These are phyloP conservation scores for Megalops atlanticus DNA, from an alignment of 2,113 vertebrate genomes.

Conservation along the genomic window DNA sequence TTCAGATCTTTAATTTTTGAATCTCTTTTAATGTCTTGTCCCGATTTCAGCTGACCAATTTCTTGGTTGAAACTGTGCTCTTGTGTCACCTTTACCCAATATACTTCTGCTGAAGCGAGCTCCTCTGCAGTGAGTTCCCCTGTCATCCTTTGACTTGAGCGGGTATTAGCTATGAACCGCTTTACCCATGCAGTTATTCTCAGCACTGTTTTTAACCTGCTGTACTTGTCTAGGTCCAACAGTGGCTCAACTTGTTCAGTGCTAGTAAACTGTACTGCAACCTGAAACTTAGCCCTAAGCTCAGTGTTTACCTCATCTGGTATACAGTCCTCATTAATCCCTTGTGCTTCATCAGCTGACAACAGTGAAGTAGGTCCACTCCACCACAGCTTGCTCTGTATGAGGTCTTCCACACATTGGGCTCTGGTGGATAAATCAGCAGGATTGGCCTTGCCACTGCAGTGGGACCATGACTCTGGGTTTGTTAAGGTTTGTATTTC, in stretches of 20 bases:
- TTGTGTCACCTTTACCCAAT: slow-evolving; percentile 26
- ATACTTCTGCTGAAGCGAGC: slow-evolving; percentile 20
- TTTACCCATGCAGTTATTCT: no score
- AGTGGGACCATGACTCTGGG: slow-evolving; percentile 21
- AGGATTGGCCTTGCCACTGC: background rate
- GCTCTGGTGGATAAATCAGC: slow-evolving; percentile 18
- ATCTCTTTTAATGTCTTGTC: background rate
- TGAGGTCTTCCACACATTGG: background rate
- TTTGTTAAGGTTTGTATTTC: slow-evolving; percentile 7
- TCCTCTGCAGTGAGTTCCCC: slow-evolving; percentile 27
- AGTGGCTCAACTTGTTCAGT: slow-evolving; percentile 3
- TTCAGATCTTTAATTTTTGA: slow-evolving; percentile 30
- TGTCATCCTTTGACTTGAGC: no score
- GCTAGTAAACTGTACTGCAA: no score
- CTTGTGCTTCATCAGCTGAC: no score
- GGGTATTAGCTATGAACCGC: no score
- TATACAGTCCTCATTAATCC: no score
- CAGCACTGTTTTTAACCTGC: no score
- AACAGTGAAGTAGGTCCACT: background rate
- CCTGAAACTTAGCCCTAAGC: no score
- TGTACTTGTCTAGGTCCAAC: slow-evolving; percentile 21
- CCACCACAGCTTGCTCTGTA: slow-evolving; percentile 14
- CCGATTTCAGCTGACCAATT: background rate
- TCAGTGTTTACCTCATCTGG: no score
- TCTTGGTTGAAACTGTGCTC: slow-evolving; percentile 24